phyloP scores from a whole-genome alignment of 2,113 vertebrate genomes.

The Eonycteris spelaea region DNA sequence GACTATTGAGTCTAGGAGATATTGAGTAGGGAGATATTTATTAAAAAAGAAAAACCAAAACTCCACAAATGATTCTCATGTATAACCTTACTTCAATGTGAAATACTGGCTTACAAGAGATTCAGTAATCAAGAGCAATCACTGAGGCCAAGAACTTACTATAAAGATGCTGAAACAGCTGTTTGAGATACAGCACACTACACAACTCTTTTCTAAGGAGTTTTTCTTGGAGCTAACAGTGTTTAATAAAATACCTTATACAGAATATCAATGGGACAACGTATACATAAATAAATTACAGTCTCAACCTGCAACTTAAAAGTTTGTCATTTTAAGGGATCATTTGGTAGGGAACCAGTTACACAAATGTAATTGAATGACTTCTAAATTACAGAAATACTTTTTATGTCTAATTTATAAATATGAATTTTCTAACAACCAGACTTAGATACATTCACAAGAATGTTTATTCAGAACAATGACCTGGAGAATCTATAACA shows the following conservation, averaged over 20 bases:
- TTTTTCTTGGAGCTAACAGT: background rate
- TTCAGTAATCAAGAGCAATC: background rate
- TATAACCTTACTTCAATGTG: background rate
- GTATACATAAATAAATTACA: background rate
- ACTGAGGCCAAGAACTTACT: background rate
- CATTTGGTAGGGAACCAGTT: background rate
- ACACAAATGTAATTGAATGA: background rate
- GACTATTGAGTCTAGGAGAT: background rate
- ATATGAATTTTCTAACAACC: background rate
- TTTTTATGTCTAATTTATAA: background rate
- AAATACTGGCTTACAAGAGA: background rate
- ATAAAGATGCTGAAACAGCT: background rate
- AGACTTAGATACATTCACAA: background rate
- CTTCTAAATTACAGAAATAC: background rate
- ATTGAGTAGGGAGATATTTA: background rate
- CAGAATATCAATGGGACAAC: background rate
- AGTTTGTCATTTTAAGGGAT: background rate
- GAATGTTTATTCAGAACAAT: background rate
- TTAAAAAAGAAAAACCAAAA: background rate
- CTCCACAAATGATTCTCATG: background rate
- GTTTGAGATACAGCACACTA: background rate
- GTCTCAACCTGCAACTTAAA: background rate
- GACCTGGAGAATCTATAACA: background rate
- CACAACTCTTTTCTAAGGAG: background rate
- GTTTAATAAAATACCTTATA: background rate